Evolutionary conservation across 2,888 invertebrate genomes (phyloP).

Genomic region (Tanaodytes sp.): DNA sequence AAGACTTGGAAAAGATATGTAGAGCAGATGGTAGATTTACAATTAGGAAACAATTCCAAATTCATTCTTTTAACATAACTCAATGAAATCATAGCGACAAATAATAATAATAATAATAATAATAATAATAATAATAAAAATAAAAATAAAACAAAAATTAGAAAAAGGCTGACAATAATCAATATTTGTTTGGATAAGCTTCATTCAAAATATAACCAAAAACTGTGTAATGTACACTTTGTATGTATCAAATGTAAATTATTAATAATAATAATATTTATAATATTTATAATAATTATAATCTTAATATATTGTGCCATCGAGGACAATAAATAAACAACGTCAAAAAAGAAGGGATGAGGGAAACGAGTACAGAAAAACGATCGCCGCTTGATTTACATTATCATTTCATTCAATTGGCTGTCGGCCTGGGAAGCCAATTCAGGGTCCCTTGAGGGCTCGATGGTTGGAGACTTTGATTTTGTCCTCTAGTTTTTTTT

Average conservation of each 20-base stretch:
- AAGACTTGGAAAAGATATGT: too few relatives aligned
- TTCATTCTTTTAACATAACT: too few relatives aligned
- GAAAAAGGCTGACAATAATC: constrained; percentile 1
- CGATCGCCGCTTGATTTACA: constrained; percentile 6
- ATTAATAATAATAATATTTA: constrained; percentile 11
- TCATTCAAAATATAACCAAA: not conserved
- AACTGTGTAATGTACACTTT: constrained; percentile 3
- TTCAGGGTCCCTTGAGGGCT: not conserved
- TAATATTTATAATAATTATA: constrained; percentile 14
- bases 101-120: too few relatives aligned
- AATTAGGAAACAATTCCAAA: too few relatives aligned
- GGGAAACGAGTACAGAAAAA: constrained; percentile 2
- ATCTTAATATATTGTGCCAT: constrained; percentile 15
- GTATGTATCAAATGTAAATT: constrained; percentile 8
- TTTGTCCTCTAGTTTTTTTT: too few relatives aligned
- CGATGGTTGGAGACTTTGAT: constrained; percentile 11
- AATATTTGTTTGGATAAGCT: not conserved
- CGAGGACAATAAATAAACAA: constrained; percentile 18
- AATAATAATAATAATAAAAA: too few relatives aligned
- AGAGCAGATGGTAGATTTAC: too few relatives aligned
- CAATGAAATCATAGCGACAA: too few relatives aligned
- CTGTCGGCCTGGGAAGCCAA: not conserved
- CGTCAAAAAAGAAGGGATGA: constrained; percentile 8
- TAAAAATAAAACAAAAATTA: constrained; percentile 4
- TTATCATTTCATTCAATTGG: constrained; percentile 7